Evolutionary conservation across 2,888 invertebrate genomes (phyloP), one percentile per base, ranked within the genome.

Genomic region (Chalcis sispes): DNA sequence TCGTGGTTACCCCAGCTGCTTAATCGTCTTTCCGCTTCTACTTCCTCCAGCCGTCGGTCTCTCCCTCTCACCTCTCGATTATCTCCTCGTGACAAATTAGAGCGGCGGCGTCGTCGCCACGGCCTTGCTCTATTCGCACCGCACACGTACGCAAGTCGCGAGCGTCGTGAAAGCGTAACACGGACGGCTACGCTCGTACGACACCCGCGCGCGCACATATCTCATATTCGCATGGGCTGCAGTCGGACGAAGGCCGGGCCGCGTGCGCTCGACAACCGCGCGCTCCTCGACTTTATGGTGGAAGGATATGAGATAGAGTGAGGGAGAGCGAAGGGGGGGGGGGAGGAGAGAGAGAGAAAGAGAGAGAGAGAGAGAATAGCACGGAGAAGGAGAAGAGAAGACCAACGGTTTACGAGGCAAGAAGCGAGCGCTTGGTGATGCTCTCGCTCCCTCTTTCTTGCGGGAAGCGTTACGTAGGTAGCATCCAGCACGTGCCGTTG

Each of bases 331-430:
- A n/a, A n/a, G n/a, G n/a, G n/a, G n/a, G n/a, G n/a, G n/a, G n/a
- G n/a, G n/a, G n/a, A n/a, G n/a, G n/a, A n/a, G n/a, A n/a, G n/a
- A n/a, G n/a, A n/a, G n/a, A n/a, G n/a, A n/a, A n/a, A n/a, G n/a
- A n/a, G n/a, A n/a, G n/a, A n/a, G n/a, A n/a, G n/a, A n/a, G n/a
- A n/a, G n/a, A n/a, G n/a, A n/a, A n/a, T n/a, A n/a, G n/a, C 27
- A 29, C 66, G 20, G 1, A 20, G 2, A 50, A 32, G n/a, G n/a
- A 25, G 61, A 23, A n/a, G 23, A 4, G 7, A 8, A 15, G 36
- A 13, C 27, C 42, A 40, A 56, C 48, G 69, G 69, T 74, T 74
- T 69, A 74, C 69, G 74, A 74, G 74, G 62, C 69, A 69, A 67
- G 74, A 69, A 74, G 40, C 56, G 29, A 48, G 46, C 15, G 56